These are phyloP conservation scores for Marcusenius ussheri DNA, from an alignment of 2,113 vertebrate species.

Conservation along the genomic window DNA sequence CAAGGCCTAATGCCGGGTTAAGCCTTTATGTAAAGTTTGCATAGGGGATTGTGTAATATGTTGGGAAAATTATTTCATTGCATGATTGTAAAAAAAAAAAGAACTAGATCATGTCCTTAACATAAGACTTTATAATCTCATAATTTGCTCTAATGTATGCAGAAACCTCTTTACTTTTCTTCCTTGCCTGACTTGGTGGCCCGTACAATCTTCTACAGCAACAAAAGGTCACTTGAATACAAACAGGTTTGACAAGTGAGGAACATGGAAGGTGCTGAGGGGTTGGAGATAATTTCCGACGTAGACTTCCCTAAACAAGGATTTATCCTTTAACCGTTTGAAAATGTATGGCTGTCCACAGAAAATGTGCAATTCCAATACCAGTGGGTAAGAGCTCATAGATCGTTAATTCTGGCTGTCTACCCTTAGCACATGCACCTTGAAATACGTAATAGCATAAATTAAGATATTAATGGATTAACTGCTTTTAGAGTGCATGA, in stretches of 20 bases:
- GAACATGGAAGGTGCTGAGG: constrained; percentile 54
- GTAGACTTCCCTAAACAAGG: constrained; percentile 52
- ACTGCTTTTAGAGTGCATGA: neutral
- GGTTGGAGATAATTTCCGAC: constrained; percentile 56
- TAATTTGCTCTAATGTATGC: constrained; percentile 37
- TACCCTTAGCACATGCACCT: neutral
- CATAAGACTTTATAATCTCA: neutral
- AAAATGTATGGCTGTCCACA: neutral
- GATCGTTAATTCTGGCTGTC: neutral
- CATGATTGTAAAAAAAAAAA: neutral
- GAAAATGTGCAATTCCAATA: neutral
- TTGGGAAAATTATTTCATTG: neutral
- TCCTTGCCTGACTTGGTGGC: constrained; percentile 58
- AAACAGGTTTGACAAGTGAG: constrained; percentile 61
- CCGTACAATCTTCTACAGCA: constrained; percentile 54
- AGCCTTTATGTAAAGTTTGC: neutral
- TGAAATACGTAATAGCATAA: neutral
- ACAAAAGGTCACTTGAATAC: constrained; percentile 60
- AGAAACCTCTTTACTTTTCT: constrained; percentile 58
- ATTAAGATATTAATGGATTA: neutral
- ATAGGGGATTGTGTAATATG: neutral
- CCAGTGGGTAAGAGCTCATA: neutral
- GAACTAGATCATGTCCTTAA: neutral
- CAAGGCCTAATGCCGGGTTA: neutral
- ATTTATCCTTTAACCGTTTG: constrained; percentile 28